phyloP scores from a whole-genome alignment of 2,888 invertebrate species.

The Drosophila parthenogenetica region DNA sequence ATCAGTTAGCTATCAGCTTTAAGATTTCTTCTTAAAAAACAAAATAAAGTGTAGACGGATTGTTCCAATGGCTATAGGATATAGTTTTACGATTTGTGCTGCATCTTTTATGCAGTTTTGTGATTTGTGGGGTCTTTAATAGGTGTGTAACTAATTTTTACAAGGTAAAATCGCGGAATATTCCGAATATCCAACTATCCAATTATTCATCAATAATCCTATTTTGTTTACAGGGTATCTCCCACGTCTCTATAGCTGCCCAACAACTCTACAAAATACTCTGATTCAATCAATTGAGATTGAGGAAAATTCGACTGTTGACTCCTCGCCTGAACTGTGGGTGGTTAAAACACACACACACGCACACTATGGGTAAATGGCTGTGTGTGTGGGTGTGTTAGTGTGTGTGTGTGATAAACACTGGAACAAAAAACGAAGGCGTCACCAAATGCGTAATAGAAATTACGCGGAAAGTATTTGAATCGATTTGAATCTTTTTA shows the following conservation, averaged over 20 bases:
- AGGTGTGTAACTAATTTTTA: too few relatives aligned
- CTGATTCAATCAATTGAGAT: not conserved
- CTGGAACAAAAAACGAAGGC: conserved; percentile 28
- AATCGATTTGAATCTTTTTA: not conserved
- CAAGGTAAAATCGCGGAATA: too few relatives aligned
- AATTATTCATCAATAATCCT: not conserved
- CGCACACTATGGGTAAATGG: too few relatives aligned
- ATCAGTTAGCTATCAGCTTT: too few relatives aligned
- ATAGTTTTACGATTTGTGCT: too few relatives aligned
- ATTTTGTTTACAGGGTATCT: conserved; percentile 1
- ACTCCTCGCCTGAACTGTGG: conserved; percentile 11
- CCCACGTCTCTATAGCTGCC: too few relatives aligned
- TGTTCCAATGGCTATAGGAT: too few relatives aligned
- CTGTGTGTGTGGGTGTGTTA: conserved; percentile 16
- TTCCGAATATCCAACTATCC: not conserved
- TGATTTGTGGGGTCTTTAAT: too few relatives aligned
- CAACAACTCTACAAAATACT: too few relatives aligned
- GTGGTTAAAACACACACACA: conserved; percentile 1
- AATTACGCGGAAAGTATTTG: conserved; percentile 17
- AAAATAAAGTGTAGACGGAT: too few relatives aligned
- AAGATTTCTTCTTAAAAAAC: too few relatives aligned
- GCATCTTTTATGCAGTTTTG: too few relatives aligned
- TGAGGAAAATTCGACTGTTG: conserved; percentile 1
- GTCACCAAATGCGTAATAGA: conserved; percentile 50
- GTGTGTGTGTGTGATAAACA: conserved; percentile 42